These are phyloP conservation scores for Melanogrammus aeglefinus DNA, from an alignment of 2,797 vertebrate genomes.

Conservation along the genomic window DNA sequence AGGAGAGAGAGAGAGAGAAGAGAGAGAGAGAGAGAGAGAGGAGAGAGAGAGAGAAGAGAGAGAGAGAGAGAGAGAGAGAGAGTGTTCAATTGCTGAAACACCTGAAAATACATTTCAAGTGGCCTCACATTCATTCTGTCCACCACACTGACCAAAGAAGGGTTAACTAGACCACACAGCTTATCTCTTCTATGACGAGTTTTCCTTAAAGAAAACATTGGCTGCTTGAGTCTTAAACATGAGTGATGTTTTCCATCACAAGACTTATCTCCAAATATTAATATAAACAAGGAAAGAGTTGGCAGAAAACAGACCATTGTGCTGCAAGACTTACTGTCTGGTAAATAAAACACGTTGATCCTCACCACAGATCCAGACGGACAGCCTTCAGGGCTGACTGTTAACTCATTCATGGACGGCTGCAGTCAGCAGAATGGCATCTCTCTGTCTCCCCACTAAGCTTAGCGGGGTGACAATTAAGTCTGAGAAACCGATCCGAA, in stretches of 20 bases:
- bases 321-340: not conserved
- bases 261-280: slow-evolving; percentile 43
- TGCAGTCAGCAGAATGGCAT: slow-evolving; percentile 38
- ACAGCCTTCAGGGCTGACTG: slow-evolving; percentile 43
- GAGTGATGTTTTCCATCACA: slow-evolving; percentile 51
- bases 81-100: not conserved
- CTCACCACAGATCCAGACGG: slow-evolving; percentile 46
- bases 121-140: not conserved
- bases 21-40: not conserved
- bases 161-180: not conserved
- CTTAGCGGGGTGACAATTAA: slow-evolving; percentile 15
- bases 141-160: not conserved
- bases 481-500: slow-evolving; percentile 16
- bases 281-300: slow-evolving; percentile 40
- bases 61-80: not conserved
- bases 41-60: not conserved
- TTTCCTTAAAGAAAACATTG: not conserved
- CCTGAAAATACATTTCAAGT: not conserved
- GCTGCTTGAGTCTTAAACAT: slow-evolving; percentile 55
- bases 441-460: slow-evolving; percentile 35
- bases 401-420: slow-evolving; percentile 28
- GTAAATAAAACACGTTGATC: slow-evolving; percentile 50
- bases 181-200: not conserved
- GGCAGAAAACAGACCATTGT: not conserved
- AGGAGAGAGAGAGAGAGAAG: not conserved